These are phyloP conservation scores for Heliopora coerulea DNA, from an alignment of 92 coral and sea anemone species.

Conservation along the genomic window DNA sequence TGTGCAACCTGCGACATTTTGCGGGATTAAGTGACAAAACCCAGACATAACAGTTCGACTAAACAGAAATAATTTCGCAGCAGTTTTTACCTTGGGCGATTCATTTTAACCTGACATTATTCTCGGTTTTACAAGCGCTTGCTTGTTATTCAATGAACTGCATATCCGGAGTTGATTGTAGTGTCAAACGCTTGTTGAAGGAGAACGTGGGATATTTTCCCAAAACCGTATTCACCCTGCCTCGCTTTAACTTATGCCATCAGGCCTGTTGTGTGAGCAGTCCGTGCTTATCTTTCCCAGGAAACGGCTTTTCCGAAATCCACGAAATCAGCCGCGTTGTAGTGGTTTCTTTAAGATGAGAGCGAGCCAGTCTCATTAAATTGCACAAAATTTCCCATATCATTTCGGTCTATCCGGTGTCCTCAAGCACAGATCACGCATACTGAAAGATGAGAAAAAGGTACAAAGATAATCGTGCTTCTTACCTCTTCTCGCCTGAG, in stretches of 20 bases:
- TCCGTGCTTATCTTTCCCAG: too few species aligned
- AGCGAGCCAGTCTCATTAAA: not conserved
- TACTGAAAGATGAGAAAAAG: not conserved
- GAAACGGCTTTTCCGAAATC: not conserved
- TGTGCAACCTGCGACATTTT: not conserved
- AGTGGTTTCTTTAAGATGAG: not conserved
- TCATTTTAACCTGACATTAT: not conserved
- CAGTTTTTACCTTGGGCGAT: not conserved
- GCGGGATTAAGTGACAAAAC: not conserved
- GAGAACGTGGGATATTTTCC: too few species aligned
- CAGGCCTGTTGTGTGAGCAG: too few species aligned
- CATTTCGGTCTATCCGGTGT: not conserved
- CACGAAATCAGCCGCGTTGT: not conserved
- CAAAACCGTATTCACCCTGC: too few species aligned
- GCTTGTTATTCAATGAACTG: constrained; percentile 10
- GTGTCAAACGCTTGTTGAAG: not conserved
- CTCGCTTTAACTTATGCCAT: too few species aligned
- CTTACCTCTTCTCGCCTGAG: constrained; percentile 29
- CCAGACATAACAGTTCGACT: not conserved
- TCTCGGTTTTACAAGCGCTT: constrained; percentile 3
- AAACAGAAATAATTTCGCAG: not conserved
- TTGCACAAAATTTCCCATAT: not conserved
- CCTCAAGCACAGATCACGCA: not conserved
- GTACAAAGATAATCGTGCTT: not conserved
- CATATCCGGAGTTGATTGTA: constrained; percentile 17